A percentile compares a stretch with the other conserved stretches of the same genome.
Conservation (phyloP, 2,113 vertebrate species). For the Struthio camelus region DNA sequence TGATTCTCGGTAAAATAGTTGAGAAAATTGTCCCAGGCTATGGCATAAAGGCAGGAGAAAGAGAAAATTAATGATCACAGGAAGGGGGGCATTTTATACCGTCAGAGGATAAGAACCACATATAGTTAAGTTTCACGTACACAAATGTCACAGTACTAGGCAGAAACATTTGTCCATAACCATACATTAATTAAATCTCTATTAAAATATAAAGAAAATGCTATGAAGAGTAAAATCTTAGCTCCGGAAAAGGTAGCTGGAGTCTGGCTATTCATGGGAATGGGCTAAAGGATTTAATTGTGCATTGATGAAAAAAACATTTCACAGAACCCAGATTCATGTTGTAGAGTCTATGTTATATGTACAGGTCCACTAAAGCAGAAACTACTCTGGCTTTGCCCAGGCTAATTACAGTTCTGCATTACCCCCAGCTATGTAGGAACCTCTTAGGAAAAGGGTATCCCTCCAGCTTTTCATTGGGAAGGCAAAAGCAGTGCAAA, state of each 20-base stretch:
- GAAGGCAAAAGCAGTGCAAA: background rate
- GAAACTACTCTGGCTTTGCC: background rate
- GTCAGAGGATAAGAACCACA: background rate
- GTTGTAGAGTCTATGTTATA: background rate
- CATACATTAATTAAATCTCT: background rate
- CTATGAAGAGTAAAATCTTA: background rate
- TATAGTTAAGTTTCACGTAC: background rate
- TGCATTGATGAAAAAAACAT: background rate
- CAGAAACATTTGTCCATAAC: background rate
- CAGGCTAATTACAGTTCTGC: background rate
- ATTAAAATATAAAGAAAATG: background rate
- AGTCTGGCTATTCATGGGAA: background rate
- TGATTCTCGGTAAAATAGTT: background rate
- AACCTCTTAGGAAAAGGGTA: background rate
- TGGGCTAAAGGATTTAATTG: background rate
- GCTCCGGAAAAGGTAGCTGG: background rate
- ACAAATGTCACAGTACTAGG: background rate
- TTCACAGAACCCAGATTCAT: background rate
- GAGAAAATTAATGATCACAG: background rate
- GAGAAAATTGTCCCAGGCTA: background rate
- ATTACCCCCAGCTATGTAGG: background rate
- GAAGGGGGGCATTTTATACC: background rate
- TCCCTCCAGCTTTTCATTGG: background rate
- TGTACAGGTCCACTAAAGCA: background rate
- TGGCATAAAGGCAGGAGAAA: background rate